Base-by-base conservation (phyloP, 2,797 vertebrate genomes). In the Rhyacichthys aspro region DNA sequence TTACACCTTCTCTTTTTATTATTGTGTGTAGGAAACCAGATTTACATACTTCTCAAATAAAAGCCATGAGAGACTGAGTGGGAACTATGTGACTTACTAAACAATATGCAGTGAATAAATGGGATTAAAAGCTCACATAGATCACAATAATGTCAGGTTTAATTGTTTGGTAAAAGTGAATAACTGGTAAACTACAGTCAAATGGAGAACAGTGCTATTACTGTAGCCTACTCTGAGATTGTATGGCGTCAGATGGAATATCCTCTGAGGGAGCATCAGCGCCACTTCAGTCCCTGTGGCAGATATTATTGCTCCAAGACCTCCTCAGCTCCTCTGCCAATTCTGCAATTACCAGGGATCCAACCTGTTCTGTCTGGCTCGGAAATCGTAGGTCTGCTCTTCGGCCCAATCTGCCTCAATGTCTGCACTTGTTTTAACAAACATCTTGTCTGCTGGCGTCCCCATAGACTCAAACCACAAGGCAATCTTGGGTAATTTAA, bases 401-500 rank as follows among this genome's bases (percentile, higher is more conserved):
- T 86, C 85, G 79, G 73, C 90, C 79, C 87, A 85, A 76, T 90
- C 90, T 84, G 82, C 89, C 87, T 93, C 85, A 69, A 77, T 66
- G 66, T 82, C 76, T 79, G 85, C 88, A 84, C 90, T 92, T 86
- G 86, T 92, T 93, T 93, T 94, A 94, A 94, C 90, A 90, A 94
- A 91, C 79, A 90, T 90, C 87, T 88, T 83, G 84, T 86, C 89
- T 91, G 88, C 82, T 70, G 5, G 33, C 59, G 62, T 91, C 91
- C 88, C 87, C 63, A 58, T 82, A 88, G 93, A 93, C 85, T 73
- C 82, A 85, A 86, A 83, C 89, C 89, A 91, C 91, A 92, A 90
- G 92, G 88, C 92, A 93, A 92, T 93, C 91, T 90, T 77, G 89
- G 90, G 91, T 92, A 93, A 94, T 93, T 92, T 92, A 89, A 93